Evolutionary conservation across 2,113 vertebrate genomes (phyloP).

Genomic region (Nesoenas mayeri): DNA sequence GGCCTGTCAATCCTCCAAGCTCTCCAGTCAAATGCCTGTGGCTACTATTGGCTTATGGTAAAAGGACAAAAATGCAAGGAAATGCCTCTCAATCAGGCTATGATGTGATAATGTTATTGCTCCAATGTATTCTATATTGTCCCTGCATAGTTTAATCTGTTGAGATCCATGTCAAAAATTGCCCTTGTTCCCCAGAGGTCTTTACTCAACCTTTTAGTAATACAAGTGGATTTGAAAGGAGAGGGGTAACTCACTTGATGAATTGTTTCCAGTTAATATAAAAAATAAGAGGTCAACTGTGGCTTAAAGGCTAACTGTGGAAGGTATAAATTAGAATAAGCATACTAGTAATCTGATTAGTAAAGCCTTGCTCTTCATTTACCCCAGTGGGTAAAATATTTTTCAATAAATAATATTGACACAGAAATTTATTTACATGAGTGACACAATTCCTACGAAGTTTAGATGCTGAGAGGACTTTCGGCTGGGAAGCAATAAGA

Average conservation of each 20-base stretch:
- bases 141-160: constrained; percentile 83
- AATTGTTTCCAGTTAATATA: constrained; percentile 80
- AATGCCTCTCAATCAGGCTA: constrained; percentile 84
- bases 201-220: constrained; percentile 81
- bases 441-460: not conserved
- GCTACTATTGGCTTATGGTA: constrained; percentile 87
- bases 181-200: constrained; percentile 80
- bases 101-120: constrained; percentile 86
- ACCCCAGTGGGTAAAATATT: constrained; percentile 48
- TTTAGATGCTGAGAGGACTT: constrained; percentile 24
- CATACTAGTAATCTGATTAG: constrained; percentile 56
- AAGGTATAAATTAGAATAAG: constrained; percentile 71
- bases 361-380: constrained; percentile 47
- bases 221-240: constrained; percentile 78
- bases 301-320: constrained; percentile 51
- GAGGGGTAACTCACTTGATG: constrained; percentile 74
- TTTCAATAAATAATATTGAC: constrained; percentile 65
- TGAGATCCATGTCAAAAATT: constrained; percentile 85
- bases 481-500: not conserved
- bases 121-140: constrained; percentile 83
- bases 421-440: constrained; percentile 58
- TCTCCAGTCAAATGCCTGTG: constrained; percentile 89
- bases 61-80: constrained; percentile 83
- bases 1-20: constrained; percentile 97
- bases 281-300: constrained; percentile 70